phyloP scores from a whole-genome alignment of 2,113 vertebrate species.

The Eonycteris spelaea region DNA sequence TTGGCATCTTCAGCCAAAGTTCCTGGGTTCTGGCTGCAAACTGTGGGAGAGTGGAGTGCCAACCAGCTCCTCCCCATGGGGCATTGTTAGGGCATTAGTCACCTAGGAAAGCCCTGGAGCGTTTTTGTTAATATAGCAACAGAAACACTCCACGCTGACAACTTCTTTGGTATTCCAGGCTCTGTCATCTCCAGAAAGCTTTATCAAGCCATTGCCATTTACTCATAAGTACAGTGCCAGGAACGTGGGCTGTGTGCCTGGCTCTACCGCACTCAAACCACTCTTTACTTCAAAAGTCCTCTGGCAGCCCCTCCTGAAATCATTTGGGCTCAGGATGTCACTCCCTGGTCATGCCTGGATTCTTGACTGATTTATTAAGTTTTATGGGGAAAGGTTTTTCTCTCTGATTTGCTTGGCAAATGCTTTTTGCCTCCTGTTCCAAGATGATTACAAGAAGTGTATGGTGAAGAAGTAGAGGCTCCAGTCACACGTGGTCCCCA shows the following conservation, averaged over 20 bases:
- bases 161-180: not conserved
- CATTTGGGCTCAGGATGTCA: not conserved
- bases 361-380: constrained; percentile 22
- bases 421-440: not conserved
- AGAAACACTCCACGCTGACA: not conserved
- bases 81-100: not conserved
- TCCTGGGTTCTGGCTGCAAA: not conserved
- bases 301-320: not conserved
- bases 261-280: fast-evolving
- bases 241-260: not conserved
- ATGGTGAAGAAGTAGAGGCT: not conserved
- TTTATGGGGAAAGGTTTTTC: not conserved
- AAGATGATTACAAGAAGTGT: not conserved
- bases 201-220: not conserved
- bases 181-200: not conserved
- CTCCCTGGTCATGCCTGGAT: constrained; percentile 23
- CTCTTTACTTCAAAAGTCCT: not conserved
- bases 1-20: not conserved
- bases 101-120: not conserved
- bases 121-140: not conserved
- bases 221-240: not conserved
- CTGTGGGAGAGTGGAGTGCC: not conserved
- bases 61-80: not conserved
- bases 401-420: constrained; percentile 25
- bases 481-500: not conserved